phyloP scores from a whole-genome alignment of 2,888 invertebrate genomes.

The Ectropis crepuscularia region DNA sequence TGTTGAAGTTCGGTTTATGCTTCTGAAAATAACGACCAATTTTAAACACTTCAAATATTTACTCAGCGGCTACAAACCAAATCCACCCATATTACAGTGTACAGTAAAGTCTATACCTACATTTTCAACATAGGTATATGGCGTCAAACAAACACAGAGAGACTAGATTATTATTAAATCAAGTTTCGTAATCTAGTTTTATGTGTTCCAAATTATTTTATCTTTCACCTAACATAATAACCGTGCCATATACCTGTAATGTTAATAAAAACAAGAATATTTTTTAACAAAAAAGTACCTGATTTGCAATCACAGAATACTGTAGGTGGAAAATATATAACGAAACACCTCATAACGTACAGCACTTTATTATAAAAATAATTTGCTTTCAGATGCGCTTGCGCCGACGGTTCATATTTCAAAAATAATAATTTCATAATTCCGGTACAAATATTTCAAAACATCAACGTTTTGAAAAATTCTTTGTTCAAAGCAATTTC shows the following conservation, averaged over 20 bases:
- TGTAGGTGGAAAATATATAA: slow-evolving; percentile 5
- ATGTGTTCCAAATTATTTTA: too few relatives aligned
- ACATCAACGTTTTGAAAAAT: slow-evolving; percentile 9
- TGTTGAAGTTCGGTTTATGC: background rate
- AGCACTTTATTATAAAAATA: slow-evolving; percentile 13
- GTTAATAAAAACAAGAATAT: background rate
- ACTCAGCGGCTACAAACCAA: too few relatives aligned
- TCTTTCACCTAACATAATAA: too few relatives aligned
- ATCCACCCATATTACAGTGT: too few relatives aligned
- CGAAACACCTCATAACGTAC: slow-evolving; percentile 11
- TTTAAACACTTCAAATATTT: too few relatives aligned
- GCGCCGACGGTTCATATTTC: slow-evolving; percentile 10
- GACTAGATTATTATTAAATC: too few relatives aligned
- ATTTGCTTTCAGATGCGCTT: slow-evolving; percentile 2
- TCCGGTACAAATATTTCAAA: slow-evolving; percentile 5
- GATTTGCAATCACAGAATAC: background rate
- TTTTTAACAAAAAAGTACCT: background rate
- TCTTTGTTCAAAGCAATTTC: slow-evolving; percentile 2
- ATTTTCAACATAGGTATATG: too few relatives aligned
- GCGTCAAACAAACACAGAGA: too few relatives aligned
- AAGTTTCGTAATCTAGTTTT: too few relatives aligned
- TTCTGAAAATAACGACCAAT: background rate
- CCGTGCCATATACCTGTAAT: too few relatives aligned
- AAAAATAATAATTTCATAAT: slow-evolving; percentile 12
- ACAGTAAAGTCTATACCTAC: too few relatives aligned